Conservation (phyloP, 2,797 vertebrate genomes). For the Champsocephalus gunnari region DNA sequence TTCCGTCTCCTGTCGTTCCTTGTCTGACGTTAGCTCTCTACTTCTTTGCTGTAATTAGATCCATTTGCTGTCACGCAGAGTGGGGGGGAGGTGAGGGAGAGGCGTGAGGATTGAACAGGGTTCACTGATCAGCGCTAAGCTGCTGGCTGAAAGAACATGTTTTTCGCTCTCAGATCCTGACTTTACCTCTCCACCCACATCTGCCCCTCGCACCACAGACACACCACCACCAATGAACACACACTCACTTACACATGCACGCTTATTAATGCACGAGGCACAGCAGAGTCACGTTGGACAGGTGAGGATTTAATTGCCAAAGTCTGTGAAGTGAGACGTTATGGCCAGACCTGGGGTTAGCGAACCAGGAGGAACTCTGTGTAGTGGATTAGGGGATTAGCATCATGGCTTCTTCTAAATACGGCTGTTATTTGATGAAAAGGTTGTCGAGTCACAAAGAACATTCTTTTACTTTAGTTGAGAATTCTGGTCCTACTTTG, state of each 20-base stretch:
- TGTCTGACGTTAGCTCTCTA: constrained; percentile 34
- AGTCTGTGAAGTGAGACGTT: constrained; percentile 61
- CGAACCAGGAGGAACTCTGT: constrained; percentile 23
- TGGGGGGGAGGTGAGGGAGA: constrained; percentile 1
- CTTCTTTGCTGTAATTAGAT: constrained; percentile 57
- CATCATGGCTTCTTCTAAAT: constrained; percentile 30
- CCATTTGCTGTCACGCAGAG: constrained; percentile 40
- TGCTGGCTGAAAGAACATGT: constrained; percentile 45
- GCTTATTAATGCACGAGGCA: constrained; percentile 37
- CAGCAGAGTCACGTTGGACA: constrained; percentile 49
- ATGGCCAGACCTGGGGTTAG: constrained; percentile 54
- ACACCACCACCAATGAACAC: constrained; percentile 12
- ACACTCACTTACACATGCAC: neutral
- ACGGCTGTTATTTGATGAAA: constrained; percentile 46
- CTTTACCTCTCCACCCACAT: constrained; percentile 47
- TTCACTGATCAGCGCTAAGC: constrained; percentile 59
- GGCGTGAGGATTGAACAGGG: constrained; percentile 13
- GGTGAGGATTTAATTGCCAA: constrained; percentile 76
- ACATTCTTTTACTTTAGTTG: constrained; percentile 42
- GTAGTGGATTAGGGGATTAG: constrained; percentile 59
- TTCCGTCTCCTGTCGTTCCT: constrained; percentile 34
- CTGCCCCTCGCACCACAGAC: constrained; percentile 39
- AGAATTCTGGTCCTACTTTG: constrained; percentile 40
- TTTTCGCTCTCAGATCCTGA: constrained; percentile 35
- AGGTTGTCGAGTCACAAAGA: constrained; percentile 38